phyloP scores from a whole-genome alignment of 2,888 invertebrate species.

The Terebella lapidaria region DNA sequence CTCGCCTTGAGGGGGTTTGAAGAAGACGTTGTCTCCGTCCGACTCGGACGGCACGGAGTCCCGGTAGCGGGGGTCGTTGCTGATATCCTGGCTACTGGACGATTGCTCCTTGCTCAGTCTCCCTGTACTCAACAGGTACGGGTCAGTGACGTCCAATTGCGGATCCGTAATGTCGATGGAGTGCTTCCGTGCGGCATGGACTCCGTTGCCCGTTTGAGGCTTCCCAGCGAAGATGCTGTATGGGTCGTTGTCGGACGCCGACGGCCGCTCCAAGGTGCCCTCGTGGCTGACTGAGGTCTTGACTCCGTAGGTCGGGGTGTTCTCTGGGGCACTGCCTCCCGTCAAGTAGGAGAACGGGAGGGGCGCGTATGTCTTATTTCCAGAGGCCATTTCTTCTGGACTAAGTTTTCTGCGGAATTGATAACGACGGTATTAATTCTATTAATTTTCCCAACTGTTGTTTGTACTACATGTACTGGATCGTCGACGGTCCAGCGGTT shows the following conservation, averaged over 20 bases:
- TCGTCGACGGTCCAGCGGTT: too few species aligned
- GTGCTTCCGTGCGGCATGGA: not conserved
- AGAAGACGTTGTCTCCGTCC: conserved; percentile 4
- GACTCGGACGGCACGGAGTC: not conserved
- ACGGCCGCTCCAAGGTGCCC: too few species aligned
- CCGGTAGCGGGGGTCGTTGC: conserved; percentile 2
- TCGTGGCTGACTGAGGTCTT: not conserved
- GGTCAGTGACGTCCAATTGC: not conserved
- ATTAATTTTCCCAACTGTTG: too few species aligned
- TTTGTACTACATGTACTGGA: too few species aligned
- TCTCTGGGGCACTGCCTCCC: not conserved
- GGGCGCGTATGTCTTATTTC: not conserved
- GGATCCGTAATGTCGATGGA: not conserved
- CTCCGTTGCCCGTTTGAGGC: not conserved
- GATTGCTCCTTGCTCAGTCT: not conserved
- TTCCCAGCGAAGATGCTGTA: not conserved
- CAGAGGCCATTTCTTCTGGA: not conserved
- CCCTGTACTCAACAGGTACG: conserved; percentile 1
- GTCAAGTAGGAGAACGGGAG: conserved; percentile 2
- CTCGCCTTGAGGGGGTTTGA: not conserved
- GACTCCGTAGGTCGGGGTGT: not conserved
- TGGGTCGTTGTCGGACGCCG: not conserved
- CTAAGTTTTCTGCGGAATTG: too few species aligned
- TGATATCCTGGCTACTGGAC: not conserved
- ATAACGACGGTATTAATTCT: too few species aligned